Conservation (phyloP, 2,797 vertebrate species). For the Megalops cyprinoides region DNA sequence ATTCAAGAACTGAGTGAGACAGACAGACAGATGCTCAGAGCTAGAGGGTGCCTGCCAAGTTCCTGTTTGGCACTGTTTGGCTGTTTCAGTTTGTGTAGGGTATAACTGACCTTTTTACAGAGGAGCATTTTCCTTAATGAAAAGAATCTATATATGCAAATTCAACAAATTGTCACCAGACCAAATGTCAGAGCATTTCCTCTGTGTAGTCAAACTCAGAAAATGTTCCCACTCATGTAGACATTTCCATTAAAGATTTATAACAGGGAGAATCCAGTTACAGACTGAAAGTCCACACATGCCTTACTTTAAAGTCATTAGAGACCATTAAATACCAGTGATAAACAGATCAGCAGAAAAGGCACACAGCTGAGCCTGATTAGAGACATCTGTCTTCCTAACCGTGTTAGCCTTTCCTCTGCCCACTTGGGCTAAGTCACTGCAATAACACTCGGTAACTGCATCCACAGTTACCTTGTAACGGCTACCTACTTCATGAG, state of each 20-base stretch:
- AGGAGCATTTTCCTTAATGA: not conserved
- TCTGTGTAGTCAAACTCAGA: not conserved
- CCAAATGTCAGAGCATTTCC: not conserved
- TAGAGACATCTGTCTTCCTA: not conserved
- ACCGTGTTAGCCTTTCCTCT: constrained; percentile 20
- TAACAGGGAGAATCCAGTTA: constrained; percentile 43
- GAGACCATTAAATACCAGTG: constrained; percentile 46
- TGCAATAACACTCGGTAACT: not conserved
- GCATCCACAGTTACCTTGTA: not conserved
- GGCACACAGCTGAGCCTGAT: not conserved
- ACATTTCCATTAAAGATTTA: constrained; percentile 25
- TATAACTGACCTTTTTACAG: not conserved
- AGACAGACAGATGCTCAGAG: too few species aligned
- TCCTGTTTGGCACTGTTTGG: not conserved
- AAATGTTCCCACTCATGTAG: constrained; percentile 29
- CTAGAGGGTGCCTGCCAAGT: too few species aligned
- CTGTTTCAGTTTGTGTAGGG: not conserved
- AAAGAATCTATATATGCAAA: not conserved
- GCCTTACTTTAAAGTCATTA: constrained; percentile 46
- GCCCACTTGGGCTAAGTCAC: not conserved
- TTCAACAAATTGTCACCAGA: not conserved
- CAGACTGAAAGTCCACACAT: constrained; percentile 45
- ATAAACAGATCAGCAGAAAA: constrained; percentile 38
- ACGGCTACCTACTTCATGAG: not conserved
- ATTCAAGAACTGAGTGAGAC: too few species aligned